These are phyloP conservation scores for Furnarius figulus DNA, from an alignment of 2,113 vertebrate species.

Conservation along the genomic window DNA sequence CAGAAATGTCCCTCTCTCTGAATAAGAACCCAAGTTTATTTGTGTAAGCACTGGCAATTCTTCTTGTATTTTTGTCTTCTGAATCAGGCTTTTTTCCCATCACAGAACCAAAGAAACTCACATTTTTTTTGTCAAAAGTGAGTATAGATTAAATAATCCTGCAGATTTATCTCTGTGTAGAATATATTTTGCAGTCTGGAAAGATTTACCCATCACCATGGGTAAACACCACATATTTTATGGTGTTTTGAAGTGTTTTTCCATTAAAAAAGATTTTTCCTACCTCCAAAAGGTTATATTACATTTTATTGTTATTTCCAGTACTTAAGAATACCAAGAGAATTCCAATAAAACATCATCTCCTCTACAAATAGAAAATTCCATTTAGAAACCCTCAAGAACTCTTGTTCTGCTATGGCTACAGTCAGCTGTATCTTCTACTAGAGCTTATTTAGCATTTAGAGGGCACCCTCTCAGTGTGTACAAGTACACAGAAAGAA, in stretches of 20 bases:
- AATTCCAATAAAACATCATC: neutral
- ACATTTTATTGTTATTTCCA: neutral
- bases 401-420: neutral
- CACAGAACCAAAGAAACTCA: neutral
- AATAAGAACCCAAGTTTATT: neutral
- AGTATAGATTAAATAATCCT: neutral
- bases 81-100: neutral
- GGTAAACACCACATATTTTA: no score
- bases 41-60: neutral
- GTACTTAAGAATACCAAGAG: neutral
- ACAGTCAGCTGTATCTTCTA: neutral
- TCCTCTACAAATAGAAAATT: neutral
- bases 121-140: neutral
- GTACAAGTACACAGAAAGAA: neutral
- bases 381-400: neutral
- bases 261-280: neutral
- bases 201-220: neutral
- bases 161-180: neutral
- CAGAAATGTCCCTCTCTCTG: neutral
- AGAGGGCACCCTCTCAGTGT: neutral
- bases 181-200: neutral
- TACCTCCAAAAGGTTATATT: neutral
- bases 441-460: constrained; percentile 1
- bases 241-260: neutral
- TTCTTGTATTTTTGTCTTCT: neutral